These are phyloP conservation scores for Tetrapedia diversipes DNA, from an alignment of 2,888 invertebrate species.

Conservation along the genomic window DNA sequence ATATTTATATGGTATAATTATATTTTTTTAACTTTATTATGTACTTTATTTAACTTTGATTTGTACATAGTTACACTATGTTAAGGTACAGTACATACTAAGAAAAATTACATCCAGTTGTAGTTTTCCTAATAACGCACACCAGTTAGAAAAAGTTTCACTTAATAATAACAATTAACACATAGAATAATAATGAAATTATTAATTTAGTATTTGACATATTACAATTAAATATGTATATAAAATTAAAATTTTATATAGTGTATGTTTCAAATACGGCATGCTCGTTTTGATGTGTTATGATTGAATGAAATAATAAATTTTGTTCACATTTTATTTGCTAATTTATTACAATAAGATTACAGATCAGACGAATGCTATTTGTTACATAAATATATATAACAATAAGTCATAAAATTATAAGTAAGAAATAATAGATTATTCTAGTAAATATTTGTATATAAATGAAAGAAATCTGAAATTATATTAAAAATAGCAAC, in stretches of 20 bases:
- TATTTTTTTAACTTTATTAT: no score
- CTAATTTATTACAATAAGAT: constrained; percentile 45
- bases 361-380: constrained; percentile 40
- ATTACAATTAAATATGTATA: constrained; percentile 7
- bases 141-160: background rate
- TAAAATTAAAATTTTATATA: background rate
- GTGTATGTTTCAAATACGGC: background rate
- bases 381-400: constrained; percentile 40
- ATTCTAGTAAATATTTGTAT: constrained; percentile 19
- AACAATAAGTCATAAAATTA: constrained; percentile 33
- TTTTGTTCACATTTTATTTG: constrained; percentile 26
- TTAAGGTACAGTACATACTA: no score
- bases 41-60: background rate
- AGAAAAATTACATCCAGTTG: constrained; percentile 6
- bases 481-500: constrained; percentile 37
- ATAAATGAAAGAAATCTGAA: constrained; percentile 45
- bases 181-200: constrained; percentile 13
- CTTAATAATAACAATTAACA: constrained; percentile 24
- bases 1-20: no score
- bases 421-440: constrained; percentile 32
- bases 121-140: background rate
- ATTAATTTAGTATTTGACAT: background rate
- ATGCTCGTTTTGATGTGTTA: background rate
- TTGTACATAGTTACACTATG: constrained; percentile 8
- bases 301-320: constrained; percentile 35